Conservation (phyloP, 2,888 invertebrate genomes). For the Lymantria dispar region DNA sequence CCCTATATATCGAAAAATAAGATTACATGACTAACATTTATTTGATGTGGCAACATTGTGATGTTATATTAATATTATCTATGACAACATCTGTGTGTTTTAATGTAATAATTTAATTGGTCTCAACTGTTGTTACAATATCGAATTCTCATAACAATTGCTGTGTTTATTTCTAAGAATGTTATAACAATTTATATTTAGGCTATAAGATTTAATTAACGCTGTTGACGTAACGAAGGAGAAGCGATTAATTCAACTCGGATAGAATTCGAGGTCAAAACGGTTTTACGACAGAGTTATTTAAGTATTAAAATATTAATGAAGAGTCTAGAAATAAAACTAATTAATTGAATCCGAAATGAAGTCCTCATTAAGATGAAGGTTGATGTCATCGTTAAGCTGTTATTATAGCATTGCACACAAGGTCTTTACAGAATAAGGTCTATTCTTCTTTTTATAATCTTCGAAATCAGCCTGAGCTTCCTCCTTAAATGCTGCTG, state of each 20-base stretch:
- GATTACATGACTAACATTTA: conserved; percentile 49
- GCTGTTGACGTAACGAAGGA: conserved; percentile 6
- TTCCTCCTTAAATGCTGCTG: too few species aligned
- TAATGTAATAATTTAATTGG: conserved; percentile 31
- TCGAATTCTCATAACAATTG: conserved; percentile 25
- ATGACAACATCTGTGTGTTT: conserved; percentile 30
- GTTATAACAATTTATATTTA: conserved; percentile 14
- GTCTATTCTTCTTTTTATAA: too few species aligned
- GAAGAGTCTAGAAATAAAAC: background rate
- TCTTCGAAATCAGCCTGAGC: too few species aligned
- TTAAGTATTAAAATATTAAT: background rate
- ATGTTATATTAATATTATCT: conserved; percentile 43
- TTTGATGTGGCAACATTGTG: conserved; percentile 46
- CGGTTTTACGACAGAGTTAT: background rate
- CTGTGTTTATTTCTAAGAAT: conserved; percentile 9
- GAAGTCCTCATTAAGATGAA: background rate
- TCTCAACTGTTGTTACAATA: conserved; percentile 28
- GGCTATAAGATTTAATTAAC: conserved; percentile 21
- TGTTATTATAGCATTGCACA: too few species aligned
- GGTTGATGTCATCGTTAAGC: background rate
- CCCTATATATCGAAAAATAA: conserved; percentile 20
- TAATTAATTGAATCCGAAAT: background rate
- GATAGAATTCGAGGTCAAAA: conserved; percentile 5
- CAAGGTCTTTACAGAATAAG: too few species aligned
- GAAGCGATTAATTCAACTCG: conserved; percentile 10